Evolutionary conservation across 1,140 invertebrate genomes (phyloP).

Genomic region (Zaprionus nigranus): DNA sequence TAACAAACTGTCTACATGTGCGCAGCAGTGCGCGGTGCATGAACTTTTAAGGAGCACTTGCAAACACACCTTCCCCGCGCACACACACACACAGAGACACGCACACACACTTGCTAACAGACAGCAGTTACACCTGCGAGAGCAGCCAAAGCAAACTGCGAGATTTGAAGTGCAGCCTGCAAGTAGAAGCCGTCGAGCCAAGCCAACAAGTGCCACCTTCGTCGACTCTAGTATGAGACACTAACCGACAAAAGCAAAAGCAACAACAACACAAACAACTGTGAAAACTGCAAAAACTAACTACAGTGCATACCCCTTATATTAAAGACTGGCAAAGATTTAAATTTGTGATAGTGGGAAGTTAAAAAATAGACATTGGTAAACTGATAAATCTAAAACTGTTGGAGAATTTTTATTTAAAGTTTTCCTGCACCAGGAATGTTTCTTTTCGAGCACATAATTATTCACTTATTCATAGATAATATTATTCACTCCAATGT

Average conservation of each 20-base stretch:
- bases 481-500: too few species aligned
- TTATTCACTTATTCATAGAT: too few species aligned
- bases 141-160: slow-evolving; percentile 71
- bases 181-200: slow-evolving; percentile 45
- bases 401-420: not conserved
- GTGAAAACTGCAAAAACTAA: not conserved
- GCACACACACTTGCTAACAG: not conserved
- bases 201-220: slow-evolving; percentile 76
- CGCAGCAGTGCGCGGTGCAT: slow-evolving; percentile 65
- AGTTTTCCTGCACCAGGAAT: too few species aligned
- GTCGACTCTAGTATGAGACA: slow-evolving; percentile 45
- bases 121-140: slow-evolving; percentile 54
- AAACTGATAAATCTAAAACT: not conserved
- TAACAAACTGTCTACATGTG: slow-evolving; percentile 19
- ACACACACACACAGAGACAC: slow-evolving; percentile 13
- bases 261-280: slow-evolving; percentile 27
- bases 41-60: slow-evolving; percentile 81
- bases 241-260: slow-evolving; percentile 50
- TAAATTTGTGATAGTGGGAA: not conserved
- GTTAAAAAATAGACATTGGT: too few species aligned
- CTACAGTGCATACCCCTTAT: not conserved
- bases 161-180: slow-evolving; percentile 74
- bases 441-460: too few species aligned
- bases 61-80: slow-evolving; percentile 38
- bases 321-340: not conserved